Base-by-base conservation (phyloP, 2,888 invertebrate genomes). In the Drosophila mettleri region DNA sequence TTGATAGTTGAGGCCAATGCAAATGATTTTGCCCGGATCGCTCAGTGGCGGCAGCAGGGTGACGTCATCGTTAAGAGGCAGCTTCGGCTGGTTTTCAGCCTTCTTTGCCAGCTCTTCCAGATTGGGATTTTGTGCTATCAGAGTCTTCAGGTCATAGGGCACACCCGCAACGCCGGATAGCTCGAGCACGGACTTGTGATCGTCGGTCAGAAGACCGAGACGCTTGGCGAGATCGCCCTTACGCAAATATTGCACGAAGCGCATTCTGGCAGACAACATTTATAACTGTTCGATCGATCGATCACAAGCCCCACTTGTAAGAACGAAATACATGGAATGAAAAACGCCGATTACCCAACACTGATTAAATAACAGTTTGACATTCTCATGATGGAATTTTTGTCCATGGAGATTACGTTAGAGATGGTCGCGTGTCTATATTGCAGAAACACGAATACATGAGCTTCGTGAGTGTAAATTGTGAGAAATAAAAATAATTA, bases 1-100 rank as follows among this genome's bases (percentile, higher is more conserved):
- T 60, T 93, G 91, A 91, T 98, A 98, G 92, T 98, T 98, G 49
- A 97, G 93, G 0, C 97, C 97, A n/a, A 98, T 94, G 90, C 97
- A 97, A 0, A 96, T 94, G 0, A 98, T 94, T 92, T 98, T 98
- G 89, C 97, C 97, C 72, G 96, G 95, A 45, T 94, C 94, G 2
- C 94, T 94, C 20, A 98, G 94, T 0, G 98, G 97, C 0, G 97
- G 94, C 49, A 95, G 51, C 14, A 91, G 31, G 0, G 78, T 78
- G 43, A 91, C 77, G 34, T 89, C 77, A 68, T 79, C 71, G 46
- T 43, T 64, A 0, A 86, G 16, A 2, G 48, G 33, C 3, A 81
- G 6, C 52, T 69, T 71, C 3, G 74, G 81, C 48, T 61, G 78
- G 5, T 65, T 67, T 3, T 57, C 39, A 8, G 57, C 72, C 64